phyloP scores from a whole-genome alignment of 2,113 vertebrate genomes.

The Aegithalos caudatus region DNA sequence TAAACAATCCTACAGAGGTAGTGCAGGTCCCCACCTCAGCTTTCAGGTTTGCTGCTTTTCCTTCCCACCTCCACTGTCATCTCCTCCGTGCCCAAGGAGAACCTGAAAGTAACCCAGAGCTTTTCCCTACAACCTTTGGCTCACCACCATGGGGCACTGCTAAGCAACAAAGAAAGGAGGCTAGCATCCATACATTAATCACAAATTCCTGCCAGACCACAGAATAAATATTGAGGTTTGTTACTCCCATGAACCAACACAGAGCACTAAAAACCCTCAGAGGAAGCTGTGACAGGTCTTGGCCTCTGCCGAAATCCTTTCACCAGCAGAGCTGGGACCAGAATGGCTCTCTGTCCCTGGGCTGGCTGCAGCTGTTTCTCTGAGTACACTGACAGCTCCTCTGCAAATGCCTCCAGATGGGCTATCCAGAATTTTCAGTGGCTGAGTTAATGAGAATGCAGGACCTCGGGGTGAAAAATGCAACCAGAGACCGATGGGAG shows the following conservation, averaged over 20 bases:
- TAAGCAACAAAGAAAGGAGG: neutral
- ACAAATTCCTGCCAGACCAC: neutral
- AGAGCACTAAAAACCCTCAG: neutral
- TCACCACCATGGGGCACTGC: neutral
- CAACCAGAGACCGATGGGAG: accelerated
- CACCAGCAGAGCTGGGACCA: neutral
- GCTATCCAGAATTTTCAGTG: neutral
- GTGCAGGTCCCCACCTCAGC: neutral
- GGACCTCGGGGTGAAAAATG: neutral
- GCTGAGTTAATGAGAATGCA: neutral
- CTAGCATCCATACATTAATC: neutral
- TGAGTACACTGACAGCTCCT: neutral
- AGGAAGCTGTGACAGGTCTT: neutral
- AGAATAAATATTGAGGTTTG: neutral
- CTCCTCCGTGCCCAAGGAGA: neutral
- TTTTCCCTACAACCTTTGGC: neutral
- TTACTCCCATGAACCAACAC: neutral
- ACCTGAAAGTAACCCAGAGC: neutral
- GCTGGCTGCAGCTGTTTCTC: constrained; percentile 1
- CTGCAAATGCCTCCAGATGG: neutral
- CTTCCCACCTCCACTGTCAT: neutral
- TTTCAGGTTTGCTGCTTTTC: neutral
- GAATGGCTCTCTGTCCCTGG: neutral
- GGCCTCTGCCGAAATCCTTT: neutral
- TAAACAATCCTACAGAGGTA: neutral